A percentile compares a stretch with the other conserved stretches of the same genome.
These are phyloP conservation scores for Rhaphigaster nebulosa DNA, from an alignment of 2,888 invertebrate species.

Conservation along the genomic window DNA sequence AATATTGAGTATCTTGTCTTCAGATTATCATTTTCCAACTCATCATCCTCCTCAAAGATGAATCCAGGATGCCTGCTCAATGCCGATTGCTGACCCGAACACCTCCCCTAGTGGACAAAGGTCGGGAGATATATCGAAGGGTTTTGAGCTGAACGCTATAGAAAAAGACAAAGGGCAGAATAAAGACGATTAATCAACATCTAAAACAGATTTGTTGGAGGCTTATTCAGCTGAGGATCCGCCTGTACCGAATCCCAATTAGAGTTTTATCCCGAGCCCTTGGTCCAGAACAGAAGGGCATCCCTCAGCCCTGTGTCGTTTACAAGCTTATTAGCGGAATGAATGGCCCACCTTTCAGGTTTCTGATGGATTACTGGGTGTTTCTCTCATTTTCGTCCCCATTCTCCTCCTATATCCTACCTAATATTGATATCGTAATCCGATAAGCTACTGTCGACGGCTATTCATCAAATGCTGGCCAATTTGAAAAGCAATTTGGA, in stretches of 20 bases:
- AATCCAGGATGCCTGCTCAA: not conserved
- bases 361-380: not conserved
- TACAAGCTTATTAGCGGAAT: not conserved
- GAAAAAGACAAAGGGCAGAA: slow-evolving; percentile 1
- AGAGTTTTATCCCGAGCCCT: not conserved
- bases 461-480: not conserved
- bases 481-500: not conserved
- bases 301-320: not conserved
- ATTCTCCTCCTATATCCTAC: not conserved
- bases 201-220: slow-evolving; percentile 33
- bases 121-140: slow-evolving; percentile 13
- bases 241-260: not conserved
- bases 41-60: not conserved
- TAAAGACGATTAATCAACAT: slow-evolving; percentile 47
- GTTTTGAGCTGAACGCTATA: not conserved
- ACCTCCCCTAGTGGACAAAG: not conserved
- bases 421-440: slow-evolving; percentile 1
- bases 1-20: not conserved
- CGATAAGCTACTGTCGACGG: not conserved
- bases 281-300: not conserved
- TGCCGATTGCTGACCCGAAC: not conserved
- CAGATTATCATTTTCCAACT: not conserved
- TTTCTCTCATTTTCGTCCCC: not conserved
- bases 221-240: slow-evolving; percentile 32
- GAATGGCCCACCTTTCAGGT: not conserved